These are phyloP conservation scores for Chloroclysta siterata DNA, from an alignment of 2,888 invertebrate genomes.

Conservation along the genomic window DNA sequence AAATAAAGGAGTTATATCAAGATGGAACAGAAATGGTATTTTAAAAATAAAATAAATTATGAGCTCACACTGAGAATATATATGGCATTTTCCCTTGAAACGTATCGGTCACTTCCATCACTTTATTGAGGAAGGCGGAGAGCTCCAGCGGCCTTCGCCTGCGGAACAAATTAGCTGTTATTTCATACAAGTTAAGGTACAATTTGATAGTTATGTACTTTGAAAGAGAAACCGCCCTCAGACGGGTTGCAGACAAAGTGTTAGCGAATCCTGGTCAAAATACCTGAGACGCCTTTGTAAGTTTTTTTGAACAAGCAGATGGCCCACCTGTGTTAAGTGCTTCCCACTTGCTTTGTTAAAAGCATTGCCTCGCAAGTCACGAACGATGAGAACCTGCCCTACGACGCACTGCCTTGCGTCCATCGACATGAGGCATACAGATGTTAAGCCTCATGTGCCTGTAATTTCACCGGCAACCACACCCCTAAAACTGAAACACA, in stretches of 20 bases:
- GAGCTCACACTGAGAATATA: conserved; percentile 85
- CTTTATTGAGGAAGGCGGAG: conserved; percentile 82
- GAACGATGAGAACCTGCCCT: too few relatives aligned
- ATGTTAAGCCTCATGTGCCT: too few relatives aligned
- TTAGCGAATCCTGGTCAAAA: conserved; percentile 4
- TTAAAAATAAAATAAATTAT: conserved; percentile 56
- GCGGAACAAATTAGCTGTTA: conserved; percentile 72
- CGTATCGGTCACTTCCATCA: conserved; percentile 76
- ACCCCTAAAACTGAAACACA: background rate
- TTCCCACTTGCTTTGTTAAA: too few relatives aligned
- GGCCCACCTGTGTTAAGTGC: too few relatives aligned
- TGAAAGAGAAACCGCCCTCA: background rate
- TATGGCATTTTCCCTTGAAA: conserved; percentile 81
- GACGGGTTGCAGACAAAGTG: conserved; percentile 10
- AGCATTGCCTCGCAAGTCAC: too few relatives aligned
- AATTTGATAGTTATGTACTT: conserved; percentile 14
- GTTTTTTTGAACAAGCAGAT: too few relatives aligned
- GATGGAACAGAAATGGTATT: conserved; percentile 8
- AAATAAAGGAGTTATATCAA: conserved; percentile 33
- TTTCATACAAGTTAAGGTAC: conserved; percentile 38
- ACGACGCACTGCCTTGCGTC: too few relatives aligned
- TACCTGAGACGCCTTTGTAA: too few relatives aligned
- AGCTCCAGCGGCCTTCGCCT: conserved; percentile 83
- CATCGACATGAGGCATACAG: too few relatives aligned
- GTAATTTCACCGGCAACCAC: too few relatives aligned